Percentiles rank a stretch among this genome's conserved stretches.
Conservation (phyloP, 2,797 vertebrate genomes). For the Dipus sagitta region DNA sequence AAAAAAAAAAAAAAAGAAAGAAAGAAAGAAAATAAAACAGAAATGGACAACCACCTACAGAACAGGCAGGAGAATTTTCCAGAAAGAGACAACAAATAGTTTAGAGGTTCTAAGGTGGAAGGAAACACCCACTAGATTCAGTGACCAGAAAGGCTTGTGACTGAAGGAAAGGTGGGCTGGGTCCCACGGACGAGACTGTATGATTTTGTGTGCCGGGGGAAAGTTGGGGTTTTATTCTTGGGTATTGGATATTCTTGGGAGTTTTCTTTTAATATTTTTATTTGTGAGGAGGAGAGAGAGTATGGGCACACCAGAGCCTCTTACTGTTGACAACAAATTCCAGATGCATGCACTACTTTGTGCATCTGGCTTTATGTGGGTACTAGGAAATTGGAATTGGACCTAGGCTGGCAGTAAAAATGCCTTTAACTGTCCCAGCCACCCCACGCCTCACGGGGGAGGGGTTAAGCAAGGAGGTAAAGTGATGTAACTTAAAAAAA, state of each 20-base stretch:
- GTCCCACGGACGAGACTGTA: background rate
- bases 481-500: background rate
- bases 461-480: background rate
- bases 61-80: background rate
- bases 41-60: background rate
- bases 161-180: fast-evolving
- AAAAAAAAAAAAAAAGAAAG: no score
- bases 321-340: no score
- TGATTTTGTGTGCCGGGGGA: background rate
- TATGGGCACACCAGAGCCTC: no score
- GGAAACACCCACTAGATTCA: background rate
- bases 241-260: background rate
- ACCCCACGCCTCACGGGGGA: no score
- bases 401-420: no score
- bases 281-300: no score
- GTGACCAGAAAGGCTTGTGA: background rate
- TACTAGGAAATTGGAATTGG: no score
- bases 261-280: background rate
- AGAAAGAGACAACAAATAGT: background rate
- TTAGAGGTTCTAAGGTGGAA: background rate
- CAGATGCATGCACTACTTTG: no score
- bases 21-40: no score
- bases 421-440: no score
- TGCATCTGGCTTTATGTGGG: no score
- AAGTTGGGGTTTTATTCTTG: background rate